A percentile compares a stretch with the other conserved stretches of the same genome.
These are phyloP conservation scores for Spodoptera exigua DNA, from an alignment of 2,888 invertebrate species.

Conservation along the genomic window DNA sequence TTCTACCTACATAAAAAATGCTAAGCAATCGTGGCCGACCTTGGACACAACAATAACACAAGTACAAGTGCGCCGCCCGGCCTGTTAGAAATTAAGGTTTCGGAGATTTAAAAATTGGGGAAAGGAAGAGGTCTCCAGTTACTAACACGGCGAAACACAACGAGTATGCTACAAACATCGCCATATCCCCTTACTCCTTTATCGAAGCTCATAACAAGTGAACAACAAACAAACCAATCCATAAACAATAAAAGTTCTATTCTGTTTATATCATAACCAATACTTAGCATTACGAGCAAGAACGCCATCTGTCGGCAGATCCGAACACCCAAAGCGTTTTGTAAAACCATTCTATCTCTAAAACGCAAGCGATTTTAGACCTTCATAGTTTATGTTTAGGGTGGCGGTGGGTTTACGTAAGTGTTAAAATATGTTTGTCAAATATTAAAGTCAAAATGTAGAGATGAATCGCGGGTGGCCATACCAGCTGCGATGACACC, in stretches of 20 bases:
- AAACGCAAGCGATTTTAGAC: slow-evolving; percentile 51
- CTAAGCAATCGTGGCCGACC: too few species aligned
- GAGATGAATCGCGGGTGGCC: slow-evolving; percentile 82
- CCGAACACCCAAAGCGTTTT: slow-evolving; percentile 56
- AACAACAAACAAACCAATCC: slow-evolving; percentile 74
- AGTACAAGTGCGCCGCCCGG: too few species aligned
- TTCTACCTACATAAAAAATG: too few species aligned
- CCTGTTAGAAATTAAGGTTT: too few species aligned
- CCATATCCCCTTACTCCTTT: slow-evolving; percentile 7
- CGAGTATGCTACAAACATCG: slow-evolving; percentile 7
- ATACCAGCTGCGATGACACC: slow-evolving; percentile 77
- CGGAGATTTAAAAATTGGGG: too few species aligned
- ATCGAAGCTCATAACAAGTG: slow-evolving; percentile 52
- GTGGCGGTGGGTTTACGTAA: background rate
- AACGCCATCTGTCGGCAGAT: slow-evolving; percentile 81
- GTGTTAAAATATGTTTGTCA: slow-evolving; percentile 45
- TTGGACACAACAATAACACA: too few species aligned
- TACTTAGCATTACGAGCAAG: slow-evolving; percentile 68
- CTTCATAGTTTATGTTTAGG: slow-evolving; percentile 23
- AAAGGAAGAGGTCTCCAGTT: too few species aligned
- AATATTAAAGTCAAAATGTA: slow-evolving; percentile 75
- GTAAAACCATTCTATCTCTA: background rate
- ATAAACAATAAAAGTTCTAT: slow-evolving; percentile 67
- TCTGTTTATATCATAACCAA: slow-evolving; percentile 73
- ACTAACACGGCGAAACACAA: too few species aligned